phyloP scores from a whole-genome alignment of 1,140 invertebrate genomes.

The Contarinia nasturtii region DNA sequence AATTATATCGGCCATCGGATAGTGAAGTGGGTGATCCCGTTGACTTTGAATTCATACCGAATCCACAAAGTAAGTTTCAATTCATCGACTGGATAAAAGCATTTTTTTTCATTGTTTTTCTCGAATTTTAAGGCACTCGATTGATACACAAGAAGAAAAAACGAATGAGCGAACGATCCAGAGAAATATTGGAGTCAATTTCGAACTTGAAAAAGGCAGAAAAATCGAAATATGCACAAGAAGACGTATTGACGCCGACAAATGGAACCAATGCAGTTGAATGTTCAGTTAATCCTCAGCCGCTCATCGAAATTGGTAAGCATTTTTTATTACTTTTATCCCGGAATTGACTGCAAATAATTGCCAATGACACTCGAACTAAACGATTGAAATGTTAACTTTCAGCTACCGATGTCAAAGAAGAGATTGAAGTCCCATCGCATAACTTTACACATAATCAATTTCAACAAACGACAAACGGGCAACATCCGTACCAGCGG shows the following conservation, averaged over 20 bases:
- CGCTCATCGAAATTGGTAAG: no score
- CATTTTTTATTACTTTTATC: no score
- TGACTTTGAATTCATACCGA: slow-evolving; percentile 64
- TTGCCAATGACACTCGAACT: no score
- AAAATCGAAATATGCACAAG: not conserved
- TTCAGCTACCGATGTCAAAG: no score
- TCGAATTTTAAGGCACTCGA: not conserved
- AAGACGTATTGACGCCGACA: not conserved
- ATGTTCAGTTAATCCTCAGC: no score
- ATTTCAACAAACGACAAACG: no score
- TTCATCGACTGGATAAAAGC: not conserved
- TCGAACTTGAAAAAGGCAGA: not conserved
- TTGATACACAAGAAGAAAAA: not conserved
- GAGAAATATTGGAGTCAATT: not conserved
- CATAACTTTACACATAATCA: no score
- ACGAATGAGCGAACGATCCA: not conserved
- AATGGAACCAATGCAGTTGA: no score
- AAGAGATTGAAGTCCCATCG: no score
- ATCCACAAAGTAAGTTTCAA: slow-evolving; percentile 74
- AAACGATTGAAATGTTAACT: no score
- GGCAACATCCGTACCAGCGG: no score
- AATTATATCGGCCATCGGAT: slow-evolving; percentile 70
- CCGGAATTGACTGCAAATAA: no score
- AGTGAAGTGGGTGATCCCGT: slow-evolving; percentile 61
- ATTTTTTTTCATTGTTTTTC: not conserved